phyloP scores from a whole-genome alignment of 2,888 invertebrate genomes.

The Terebella lapidaria region DNA sequence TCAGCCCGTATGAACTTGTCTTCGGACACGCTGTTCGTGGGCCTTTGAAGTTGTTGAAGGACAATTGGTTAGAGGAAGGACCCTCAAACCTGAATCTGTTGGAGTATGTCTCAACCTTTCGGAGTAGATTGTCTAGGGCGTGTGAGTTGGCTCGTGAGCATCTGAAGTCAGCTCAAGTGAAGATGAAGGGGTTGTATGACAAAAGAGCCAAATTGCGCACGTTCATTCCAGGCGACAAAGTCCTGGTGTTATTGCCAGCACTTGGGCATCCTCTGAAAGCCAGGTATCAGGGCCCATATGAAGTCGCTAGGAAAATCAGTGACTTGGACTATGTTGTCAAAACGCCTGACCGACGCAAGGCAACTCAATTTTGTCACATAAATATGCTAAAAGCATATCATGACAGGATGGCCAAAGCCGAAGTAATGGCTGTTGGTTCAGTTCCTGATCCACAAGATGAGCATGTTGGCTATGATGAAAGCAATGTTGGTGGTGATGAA shows the following conservation, averaged over 20 bases:
- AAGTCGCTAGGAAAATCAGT: neutral
- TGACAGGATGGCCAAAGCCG: too few species aligned
- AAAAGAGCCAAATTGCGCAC: neutral
- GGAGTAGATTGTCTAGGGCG: neutral
- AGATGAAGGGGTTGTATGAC: neutral
- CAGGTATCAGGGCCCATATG: neutral
- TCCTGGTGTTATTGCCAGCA: neutral
- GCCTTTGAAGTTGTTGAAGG: slow-evolving; percentile 7
- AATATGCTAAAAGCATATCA: slow-evolving; percentile 7
- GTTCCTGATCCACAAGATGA: neutral
- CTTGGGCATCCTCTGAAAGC: neutral
- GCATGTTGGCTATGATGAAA: neutral
- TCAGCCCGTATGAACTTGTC: slow-evolving; percentile 10
- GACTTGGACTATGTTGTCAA: slow-evolving; percentile 3
- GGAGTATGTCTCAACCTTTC: neutral
- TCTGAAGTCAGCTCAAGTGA: neutral
- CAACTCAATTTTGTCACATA: slow-evolving; percentile 1
- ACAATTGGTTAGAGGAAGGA: neutral
- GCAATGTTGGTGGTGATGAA: neutral
- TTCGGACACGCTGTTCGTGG: slow-evolving; percentile 7
- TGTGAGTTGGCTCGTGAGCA: slow-evolving; percentile 3
- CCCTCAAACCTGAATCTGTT: neutral
- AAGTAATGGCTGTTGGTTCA: too few species aligned
- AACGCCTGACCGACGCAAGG: neutral
- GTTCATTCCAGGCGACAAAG: slow-evolving; percentile 4